Conservation (phyloP, 1,140 invertebrate genomes). For the Trichoplusia ni region DNA sequence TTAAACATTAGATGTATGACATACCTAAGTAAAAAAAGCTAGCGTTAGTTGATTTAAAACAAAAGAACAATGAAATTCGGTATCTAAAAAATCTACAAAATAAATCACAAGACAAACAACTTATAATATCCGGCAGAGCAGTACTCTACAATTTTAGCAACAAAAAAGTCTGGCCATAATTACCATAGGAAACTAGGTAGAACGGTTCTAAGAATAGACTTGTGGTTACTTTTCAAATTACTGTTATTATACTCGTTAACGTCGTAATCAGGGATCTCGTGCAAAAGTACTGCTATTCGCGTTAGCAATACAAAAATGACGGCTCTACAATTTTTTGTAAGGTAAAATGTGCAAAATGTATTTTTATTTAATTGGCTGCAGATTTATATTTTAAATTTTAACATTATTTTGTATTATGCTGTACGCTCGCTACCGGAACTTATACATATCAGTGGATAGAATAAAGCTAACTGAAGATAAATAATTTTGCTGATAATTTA, state of each 20-base stretch:
- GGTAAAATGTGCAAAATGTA: conserved; percentile 17
- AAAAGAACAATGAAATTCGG: too few species aligned
- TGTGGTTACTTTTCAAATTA: conserved; percentile 63
- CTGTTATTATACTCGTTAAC: conserved; percentile 56
- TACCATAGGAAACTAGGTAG: conserved; percentile 51
- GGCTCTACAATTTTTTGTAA: background rate
- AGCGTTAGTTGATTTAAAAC: too few species aligned
- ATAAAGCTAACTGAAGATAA: too few species aligned
- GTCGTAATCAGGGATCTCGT: conserved; percentile 51
- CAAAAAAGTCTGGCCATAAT: conserved; percentile 33
- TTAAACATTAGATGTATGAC: too few species aligned
- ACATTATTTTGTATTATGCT: too few species aligned
- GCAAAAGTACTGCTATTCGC: conserved; percentile 40
- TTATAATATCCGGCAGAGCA: background rate
- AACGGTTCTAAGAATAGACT: conserved; percentile 57
- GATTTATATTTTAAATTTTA: too few species aligned
- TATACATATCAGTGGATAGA: too few species aligned
- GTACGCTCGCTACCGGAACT: too few species aligned
- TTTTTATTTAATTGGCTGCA: too few species aligned
- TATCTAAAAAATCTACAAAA: background rate
- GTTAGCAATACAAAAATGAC: conserved; percentile 20
- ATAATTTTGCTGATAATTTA: too few species aligned
- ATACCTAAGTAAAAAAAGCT: too few species aligned
- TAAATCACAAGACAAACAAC: background rate
- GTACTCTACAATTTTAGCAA: too few species aligned